Conservation (phyloP, 2,797 vertebrate genomes). For the Alosa sapidissima region DNA sequence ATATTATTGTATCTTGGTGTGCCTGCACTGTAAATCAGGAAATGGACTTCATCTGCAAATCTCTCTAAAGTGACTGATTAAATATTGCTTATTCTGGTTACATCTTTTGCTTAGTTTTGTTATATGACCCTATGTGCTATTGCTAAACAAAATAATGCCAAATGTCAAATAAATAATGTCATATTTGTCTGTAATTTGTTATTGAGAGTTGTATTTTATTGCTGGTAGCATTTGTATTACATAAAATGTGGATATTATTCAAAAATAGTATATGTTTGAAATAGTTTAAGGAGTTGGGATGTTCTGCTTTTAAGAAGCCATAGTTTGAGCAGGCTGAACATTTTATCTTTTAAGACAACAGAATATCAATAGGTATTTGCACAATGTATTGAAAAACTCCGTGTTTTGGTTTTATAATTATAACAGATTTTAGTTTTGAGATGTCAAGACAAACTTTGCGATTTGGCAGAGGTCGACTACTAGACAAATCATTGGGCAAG, state of each 20-base stretch:
- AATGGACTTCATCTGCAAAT: neutral
- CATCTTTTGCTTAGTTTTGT: slow-evolving; percentile 8
- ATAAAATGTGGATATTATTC: neutral
- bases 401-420: no score
- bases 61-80: neutral
- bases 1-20: neutral
- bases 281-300: no score
- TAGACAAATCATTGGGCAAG: neutral
- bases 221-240: neutral
- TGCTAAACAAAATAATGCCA: slow-evolving; percentile 7
- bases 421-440: neutral
- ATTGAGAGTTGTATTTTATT: neutral
- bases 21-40: neutral
- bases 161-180: slow-evolving; percentile 5
- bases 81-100: neutral
- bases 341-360: no score
- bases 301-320: no score
- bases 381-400: no score
- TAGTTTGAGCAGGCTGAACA: no score
- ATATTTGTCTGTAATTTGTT: slow-evolving; percentile 1
- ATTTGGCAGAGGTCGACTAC: neutral
- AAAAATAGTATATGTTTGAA: no score
- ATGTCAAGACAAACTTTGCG: neutral
- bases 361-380: no score
- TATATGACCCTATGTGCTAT: neutral